Conservation (phyloP, 2,888 invertebrate genomes). For the Hyposoter dolosus region DNA sequence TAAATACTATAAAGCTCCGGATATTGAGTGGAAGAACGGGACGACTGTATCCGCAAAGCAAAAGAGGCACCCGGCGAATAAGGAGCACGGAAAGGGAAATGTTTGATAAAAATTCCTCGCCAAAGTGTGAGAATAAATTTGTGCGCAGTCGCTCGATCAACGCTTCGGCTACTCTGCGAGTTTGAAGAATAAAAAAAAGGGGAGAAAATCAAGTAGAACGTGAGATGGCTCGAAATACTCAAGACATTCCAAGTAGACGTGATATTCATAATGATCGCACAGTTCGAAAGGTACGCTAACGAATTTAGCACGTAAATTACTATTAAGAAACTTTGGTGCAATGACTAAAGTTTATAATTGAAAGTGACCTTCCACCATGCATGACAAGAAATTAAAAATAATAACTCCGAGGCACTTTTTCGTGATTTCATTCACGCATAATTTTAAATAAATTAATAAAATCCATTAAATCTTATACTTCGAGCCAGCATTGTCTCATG, state of each 20-base stretch:
- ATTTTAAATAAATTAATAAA: slow-evolving; percentile 65
- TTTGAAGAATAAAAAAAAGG: background rate
- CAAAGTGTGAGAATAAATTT: slow-evolving; percentile 59
- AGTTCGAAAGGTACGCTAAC: background rate
- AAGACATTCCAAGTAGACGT: slow-evolving; percentile 8
- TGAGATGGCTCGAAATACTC: background rate
- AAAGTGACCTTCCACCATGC: background rate
- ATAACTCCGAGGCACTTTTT: background rate
- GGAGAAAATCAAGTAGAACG: background rate
- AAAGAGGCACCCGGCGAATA: slow-evolving; percentile 14
- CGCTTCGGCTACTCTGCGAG: slow-evolving; percentile 12
- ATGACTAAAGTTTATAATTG: background rate
- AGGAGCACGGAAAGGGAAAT: slow-evolving; percentile 23
- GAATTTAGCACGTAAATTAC: slow-evolving; percentile 12
- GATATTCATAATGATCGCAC: background rate
- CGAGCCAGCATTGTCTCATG: slow-evolving; percentile 42
- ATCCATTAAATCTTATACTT: slow-evolving; percentile 60
- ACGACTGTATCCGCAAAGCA: slow-evolving; percentile 28
- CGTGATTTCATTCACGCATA: background rate
- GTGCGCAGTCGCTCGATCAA: slow-evolving; percentile 4
- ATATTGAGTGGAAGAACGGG: slow-evolving; percentile 79
- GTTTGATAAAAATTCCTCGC: slow-evolving; percentile 51
- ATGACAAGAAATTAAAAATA: background rate
- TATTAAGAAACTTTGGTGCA: background rate
- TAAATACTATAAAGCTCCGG: slow-evolving; percentile 81